These are phyloP conservation scores for Argynnis bischoffii DNA, from an alignment of 2,888 invertebrate species.

Conservation along the genomic window DNA sequence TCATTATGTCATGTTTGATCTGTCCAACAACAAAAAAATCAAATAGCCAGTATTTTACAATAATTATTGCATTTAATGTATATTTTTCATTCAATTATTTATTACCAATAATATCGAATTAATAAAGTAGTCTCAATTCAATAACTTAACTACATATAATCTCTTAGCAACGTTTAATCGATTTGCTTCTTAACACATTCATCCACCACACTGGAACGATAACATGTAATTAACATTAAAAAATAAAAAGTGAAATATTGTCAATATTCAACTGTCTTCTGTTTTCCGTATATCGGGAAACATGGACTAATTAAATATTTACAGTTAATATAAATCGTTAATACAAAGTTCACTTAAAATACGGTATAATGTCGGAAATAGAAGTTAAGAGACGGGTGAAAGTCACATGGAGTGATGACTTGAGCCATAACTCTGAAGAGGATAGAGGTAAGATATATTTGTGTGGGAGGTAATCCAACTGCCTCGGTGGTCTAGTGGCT, in stretches of 20 bases:
- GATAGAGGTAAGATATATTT: constrained; percentile 64
- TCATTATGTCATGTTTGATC: no score
- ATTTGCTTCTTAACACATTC: neutral
- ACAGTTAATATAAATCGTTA: no score
- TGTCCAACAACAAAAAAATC: no score
- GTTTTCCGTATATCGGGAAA: constrained; percentile 45
- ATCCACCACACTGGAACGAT: neutral
- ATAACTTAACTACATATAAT: no score
- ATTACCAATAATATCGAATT: no score
- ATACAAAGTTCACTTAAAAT: neutral
- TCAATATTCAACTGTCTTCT: constrained; percentile 30
- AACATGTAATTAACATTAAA: neutral
- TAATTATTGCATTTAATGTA: no score
- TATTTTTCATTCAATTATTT: neutral
- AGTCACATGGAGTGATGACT: constrained; percentile 76
- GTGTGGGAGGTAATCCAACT: neutral
- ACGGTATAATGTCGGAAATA: constrained; percentile 42
- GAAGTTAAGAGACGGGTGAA: constrained; percentile 52
- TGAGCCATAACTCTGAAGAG: constrained; percentile 77
- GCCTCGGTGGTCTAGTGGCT: no score
- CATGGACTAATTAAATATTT: constrained; percentile 29
- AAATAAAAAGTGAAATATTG: neutral
- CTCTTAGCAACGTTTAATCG: constrained; percentile 23
- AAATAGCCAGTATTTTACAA: no score
- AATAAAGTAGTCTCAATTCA: no score